These are phyloP conservation scores for Thecocarcelia acutangulata DNA, from an alignment of 2,888 invertebrate species.

Conservation along the genomic window DNA sequence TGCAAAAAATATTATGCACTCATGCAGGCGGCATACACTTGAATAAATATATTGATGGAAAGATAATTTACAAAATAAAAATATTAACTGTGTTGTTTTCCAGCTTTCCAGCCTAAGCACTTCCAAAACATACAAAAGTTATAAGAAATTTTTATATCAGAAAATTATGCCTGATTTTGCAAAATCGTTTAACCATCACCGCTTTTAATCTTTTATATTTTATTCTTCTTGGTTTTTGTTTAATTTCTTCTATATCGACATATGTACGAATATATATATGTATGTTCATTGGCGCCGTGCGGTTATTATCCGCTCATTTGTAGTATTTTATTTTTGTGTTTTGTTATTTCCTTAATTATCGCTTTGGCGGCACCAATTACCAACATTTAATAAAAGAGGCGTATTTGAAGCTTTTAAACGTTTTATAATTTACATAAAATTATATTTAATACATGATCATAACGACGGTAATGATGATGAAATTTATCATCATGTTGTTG, in stretches of 20 bases:
- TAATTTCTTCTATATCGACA: conserved; percentile 31
- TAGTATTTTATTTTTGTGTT: conserved; percentile 10
- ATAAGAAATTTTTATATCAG: conserved; percentile 6
- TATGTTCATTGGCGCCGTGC: conserved; percentile 64
- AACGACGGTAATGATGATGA: conserved; percentile 40
- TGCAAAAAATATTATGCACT: too few species aligned
- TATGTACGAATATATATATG: too few species aligned
- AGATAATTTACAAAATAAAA: conserved; percentile 3
- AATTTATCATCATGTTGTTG: conserved; percentile 16
- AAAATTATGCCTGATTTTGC: conserved; percentile 27
- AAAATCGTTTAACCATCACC: conserved; percentile 29
- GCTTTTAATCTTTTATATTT: conserved; percentile 1
- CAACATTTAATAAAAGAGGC: conserved; percentile 68
- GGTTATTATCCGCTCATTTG: conserved; percentile 56
- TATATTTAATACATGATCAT: conserved; percentile 64
- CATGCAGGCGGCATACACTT: neutral
- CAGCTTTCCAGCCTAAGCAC: neutral
- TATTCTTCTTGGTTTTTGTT: neutral
- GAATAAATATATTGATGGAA: neutral
- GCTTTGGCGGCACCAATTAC: conserved; percentile 68
- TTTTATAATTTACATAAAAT: conserved; percentile 69
- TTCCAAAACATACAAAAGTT: neutral
- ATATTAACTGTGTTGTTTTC: neutral
- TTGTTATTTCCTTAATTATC: conserved; percentile 37
- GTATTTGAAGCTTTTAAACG: conserved; percentile 66